Evolutionary conservation across 2,888 invertebrate species (phyloP).

Genomic region (Sylvicola cinctus): DNA sequence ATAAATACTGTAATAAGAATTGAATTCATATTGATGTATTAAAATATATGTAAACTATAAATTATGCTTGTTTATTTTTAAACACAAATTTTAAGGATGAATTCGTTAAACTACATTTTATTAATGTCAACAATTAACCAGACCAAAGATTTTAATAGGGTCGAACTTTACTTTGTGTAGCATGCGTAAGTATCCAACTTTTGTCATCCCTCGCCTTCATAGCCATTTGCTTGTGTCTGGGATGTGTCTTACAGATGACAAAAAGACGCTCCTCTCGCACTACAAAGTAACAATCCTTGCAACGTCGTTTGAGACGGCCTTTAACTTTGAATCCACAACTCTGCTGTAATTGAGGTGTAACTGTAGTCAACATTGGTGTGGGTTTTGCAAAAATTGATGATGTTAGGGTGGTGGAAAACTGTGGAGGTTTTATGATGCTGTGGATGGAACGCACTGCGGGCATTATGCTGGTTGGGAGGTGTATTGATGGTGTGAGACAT

Average conservation of each 20-base stretch:
- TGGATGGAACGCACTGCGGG: too few species aligned
- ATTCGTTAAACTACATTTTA: background rate
- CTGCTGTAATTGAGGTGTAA: too few species aligned
- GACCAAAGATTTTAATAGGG: slow-evolving; percentile 10
- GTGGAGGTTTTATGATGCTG: too few species aligned
- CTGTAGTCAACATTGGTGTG: too few species aligned
- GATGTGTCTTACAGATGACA: slow-evolving; percentile 53
- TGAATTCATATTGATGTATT: background rate
- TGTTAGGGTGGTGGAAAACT: background rate
- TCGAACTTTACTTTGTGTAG: slow-evolving; percentile 35
- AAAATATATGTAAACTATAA: background rate
- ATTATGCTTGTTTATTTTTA: too few species aligned
- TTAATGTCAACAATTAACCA: background rate
- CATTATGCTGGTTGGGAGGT: too few species aligned
- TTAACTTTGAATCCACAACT: slow-evolving; percentile 45
- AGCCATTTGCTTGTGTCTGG: slow-evolving; percentile 65
- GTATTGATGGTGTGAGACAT: too few species aligned
- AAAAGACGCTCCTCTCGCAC: slow-evolving; percentile 42
- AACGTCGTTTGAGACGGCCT: slow-evolving; percentile 43
- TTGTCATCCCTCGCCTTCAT: slow-evolving; percentile 45
- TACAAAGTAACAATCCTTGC: slow-evolving; percentile 60
- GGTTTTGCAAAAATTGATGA: background rate
- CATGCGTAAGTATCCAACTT: slow-evolving; percentile 56
- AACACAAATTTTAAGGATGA: too few species aligned
- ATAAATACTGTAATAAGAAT: background rate